Percentiles rank a stretch among this genome's conserved stretches.
Conservation (phyloP, 1,140 invertebrate species). For the Babylonia areolata region DNA sequence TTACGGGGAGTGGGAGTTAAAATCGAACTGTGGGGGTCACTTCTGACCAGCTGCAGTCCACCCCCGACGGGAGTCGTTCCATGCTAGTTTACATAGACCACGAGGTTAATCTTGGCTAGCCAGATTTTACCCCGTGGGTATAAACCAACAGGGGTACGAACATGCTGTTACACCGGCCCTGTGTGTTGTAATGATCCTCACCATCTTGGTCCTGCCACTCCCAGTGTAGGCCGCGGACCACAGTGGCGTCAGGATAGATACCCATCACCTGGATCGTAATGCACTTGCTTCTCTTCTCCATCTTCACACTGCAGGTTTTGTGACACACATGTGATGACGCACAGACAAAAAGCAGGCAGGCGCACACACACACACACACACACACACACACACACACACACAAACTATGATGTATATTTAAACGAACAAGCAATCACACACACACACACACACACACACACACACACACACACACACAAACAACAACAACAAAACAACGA, state of each 20-base stretch:
- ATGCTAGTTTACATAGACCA: background rate
- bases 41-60: no score
- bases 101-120: no score
- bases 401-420: no score
- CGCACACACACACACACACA: background rate
- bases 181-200: background rate
- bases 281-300: conserved; percentile 50
- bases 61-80: no score
- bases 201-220: conserved; percentile 52
- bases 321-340: background rate
- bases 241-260: conserved; percentile 88
- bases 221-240: conserved; percentile 71
- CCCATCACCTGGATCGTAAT: conserved; percentile 74
- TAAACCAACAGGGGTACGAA: background rate
- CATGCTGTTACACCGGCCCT: background rate
- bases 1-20: no score
- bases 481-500: no score
- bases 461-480: conserved; percentile 5
- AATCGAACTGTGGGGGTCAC: no score
- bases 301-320: conserved; percentile 35
- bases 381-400: conserved; percentile 9
- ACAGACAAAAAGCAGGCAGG: no score
- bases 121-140: no score
- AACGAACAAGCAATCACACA: background rate
- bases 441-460: background rate